These are phyloP conservation scores for Sarotherodon lohbergeri DNA, from an alignment of 2,113 vertebrate species.

Conservation along the genomic window DNA sequence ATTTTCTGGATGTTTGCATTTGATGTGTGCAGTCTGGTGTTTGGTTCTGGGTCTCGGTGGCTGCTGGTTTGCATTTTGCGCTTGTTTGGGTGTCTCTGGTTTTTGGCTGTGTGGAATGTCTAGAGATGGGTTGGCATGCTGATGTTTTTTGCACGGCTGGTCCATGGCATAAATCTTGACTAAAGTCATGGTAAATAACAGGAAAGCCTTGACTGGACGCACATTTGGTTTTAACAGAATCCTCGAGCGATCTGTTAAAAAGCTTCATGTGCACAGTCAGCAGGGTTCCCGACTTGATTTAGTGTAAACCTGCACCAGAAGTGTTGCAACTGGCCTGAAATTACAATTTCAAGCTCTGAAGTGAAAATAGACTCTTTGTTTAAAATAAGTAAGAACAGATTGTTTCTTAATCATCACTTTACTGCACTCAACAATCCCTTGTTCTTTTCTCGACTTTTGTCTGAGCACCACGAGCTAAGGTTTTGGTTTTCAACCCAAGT, in stretches of 20 bases:
- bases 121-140: conserved; percentile 16
- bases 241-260: background rate
- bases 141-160: background rate
- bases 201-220: background rate
- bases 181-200: conserved; percentile 10
- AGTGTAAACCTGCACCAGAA: background rate
- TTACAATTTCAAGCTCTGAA: background rate
- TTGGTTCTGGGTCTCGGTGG: background rate
- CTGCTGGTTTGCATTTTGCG: conserved; percentile 17
- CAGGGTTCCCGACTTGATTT: background rate
- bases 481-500: conserved; percentile 22
- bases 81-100: conserved; percentile 33
- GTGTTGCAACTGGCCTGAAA: conserved; percentile 10
- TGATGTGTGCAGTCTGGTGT: conserved; percentile 7
- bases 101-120: conserved; percentile 33
- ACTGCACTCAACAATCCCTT: background rate
- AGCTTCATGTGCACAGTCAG: background rate
- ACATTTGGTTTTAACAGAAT: background rate
- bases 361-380: conserved; percentile 18
- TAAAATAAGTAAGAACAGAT: background rate
- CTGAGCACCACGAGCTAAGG: background rate
- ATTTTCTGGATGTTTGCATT: conserved; percentile 24
- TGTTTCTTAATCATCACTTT: conserved; percentile 7
- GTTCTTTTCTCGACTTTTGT: background rate
- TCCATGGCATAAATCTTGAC: background rate